Conservation (phyloP, 2,888 invertebrate species). For the Odiellus spinosus region DNA sequence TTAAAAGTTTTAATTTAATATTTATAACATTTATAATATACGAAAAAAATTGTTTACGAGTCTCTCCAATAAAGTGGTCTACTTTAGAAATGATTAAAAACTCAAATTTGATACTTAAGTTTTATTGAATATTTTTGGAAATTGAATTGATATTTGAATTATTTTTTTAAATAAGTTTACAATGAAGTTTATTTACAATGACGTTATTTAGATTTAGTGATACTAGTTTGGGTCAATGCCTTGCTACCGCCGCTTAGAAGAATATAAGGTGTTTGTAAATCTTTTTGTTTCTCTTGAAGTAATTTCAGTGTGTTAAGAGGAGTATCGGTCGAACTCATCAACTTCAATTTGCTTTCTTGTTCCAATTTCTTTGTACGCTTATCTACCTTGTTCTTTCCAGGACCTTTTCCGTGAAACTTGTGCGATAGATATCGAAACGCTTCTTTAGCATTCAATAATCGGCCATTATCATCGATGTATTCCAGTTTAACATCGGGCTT, state of each 20-base stretch:
- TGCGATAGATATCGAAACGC: constrained; percentile 77
- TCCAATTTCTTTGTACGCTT: constrained; percentile 86
- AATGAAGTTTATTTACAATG: too few relatives aligned
- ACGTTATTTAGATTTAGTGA: too few relatives aligned
- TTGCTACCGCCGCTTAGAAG: constrained; percentile 57
- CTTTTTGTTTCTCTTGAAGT: constrained; percentile 86
- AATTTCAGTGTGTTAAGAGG: constrained; percentile 86
- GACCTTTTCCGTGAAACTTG: constrained; percentile 98
- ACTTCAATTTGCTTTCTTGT: constrained; percentile 85
- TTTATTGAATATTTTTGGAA: too few relatives aligned
- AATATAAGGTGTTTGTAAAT: constrained; percentile 80
- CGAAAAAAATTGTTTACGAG: too few relatives aligned
- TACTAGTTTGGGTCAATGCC: constrained; percentile 10
- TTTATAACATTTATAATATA: too few relatives aligned
- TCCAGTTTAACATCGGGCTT: constrained; percentile 88
- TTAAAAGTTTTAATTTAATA: too few relatives aligned
- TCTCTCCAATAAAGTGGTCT: too few relatives aligned
- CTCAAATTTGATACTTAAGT: too few relatives aligned
- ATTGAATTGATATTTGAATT: too few relatives aligned
- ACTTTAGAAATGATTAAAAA: too few relatives aligned
- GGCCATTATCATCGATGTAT: constrained; percentile 93
- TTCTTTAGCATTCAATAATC: constrained; percentile 80
- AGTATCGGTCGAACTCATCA: constrained; percentile 95
- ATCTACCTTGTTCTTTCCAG: constrained; percentile 94
- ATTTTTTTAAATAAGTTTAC: too few relatives aligned